Evolutionary conservation across 2,888 invertebrate species (phyloP).

Genomic region (Drosophila formosana): DNA sequence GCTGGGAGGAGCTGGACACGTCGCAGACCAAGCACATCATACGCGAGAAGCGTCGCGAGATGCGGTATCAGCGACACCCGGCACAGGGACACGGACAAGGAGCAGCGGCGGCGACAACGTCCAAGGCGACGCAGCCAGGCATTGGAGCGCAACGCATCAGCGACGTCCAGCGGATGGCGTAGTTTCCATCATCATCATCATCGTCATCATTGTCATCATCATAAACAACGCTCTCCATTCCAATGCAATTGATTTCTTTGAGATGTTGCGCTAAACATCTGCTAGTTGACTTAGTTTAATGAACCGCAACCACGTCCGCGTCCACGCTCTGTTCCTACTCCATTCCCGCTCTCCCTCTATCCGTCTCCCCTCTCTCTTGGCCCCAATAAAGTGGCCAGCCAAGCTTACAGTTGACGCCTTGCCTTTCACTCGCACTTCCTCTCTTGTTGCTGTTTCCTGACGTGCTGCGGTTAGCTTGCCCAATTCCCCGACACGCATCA

Average conservation of each 20-base stretch:
- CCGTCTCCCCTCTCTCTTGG: constrained; percentile 34
- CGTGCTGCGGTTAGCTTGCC: constrained; percentile 46
- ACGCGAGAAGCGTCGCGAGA: constrained; percentile 84
- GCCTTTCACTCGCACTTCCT: constrained; percentile 70
- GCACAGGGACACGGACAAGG: not conserved
- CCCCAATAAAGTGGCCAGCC: constrained; percentile 52
- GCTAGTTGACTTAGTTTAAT: constrained; percentile 52
- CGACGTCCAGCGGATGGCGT: constrained; percentile 66
- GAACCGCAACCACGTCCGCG: not conserved
- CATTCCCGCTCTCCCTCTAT: not conserved
- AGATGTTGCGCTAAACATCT: constrained; percentile 1
- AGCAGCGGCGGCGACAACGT: not conserved
- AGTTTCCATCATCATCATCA: constrained; percentile 35
- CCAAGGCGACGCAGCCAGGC: constrained; percentile 42
- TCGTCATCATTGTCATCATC: too few species aligned
- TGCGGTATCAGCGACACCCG: constrained; percentile 82
- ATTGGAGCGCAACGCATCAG: constrained; percentile 70
- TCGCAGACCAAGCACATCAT: constrained; percentile 84
- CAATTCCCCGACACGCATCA: constrained; percentile 40
- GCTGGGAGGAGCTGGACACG: constrained; percentile 86
- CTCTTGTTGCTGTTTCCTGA: constrained; percentile 39
- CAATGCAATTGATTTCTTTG: constrained; percentile 27
- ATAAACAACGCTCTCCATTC: constrained; percentile 30
- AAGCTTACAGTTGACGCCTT: constrained; percentile 17
- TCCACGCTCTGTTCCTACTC: not conserved